Evolutionary conservation across 1,140 invertebrate genomes (phyloP), one percentile per base, ranked within the genome.

Genomic region (Acyrthosiphon pisum): DNA sequence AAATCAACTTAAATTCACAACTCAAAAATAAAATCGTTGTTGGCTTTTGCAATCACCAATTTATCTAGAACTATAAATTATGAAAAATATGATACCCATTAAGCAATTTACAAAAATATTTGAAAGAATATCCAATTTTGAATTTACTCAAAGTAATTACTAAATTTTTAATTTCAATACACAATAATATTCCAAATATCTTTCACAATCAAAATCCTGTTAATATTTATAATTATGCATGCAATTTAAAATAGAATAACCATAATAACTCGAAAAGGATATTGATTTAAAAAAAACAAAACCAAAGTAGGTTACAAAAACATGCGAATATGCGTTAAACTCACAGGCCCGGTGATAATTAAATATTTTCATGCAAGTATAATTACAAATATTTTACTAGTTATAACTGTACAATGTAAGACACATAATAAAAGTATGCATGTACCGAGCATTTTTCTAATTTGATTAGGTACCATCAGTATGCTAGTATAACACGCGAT

Each of bases 401-500:
- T 41, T 2, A 41, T 41, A 41, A 41, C 37, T 41, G 37, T 41
- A 41, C 37, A 41, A 41, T 3, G 37, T 41, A 41, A 1, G 37
- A 41, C 37, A 41, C 37, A 41, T 41, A 2, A 41, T 41, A 41
- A 41, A 3, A 41, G 3, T 41, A 41, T 41, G 37, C 37, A 41
- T 41, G 37, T 41, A 41, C 37, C 37, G 37, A 41, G 3, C 37
- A 41, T 41, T 41, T 41, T 41, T 41, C 37, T 41, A 41, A 41
- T 41, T 41, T 41, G 37, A 41, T 41, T 41, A 41, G n/a, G 1
- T 41, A 41, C 37, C 37, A 41, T 1, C 37, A 41, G 37, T 41
- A 41, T 41, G 3, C 3, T 2, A 3, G 37, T 1, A 3, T 3
- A 3, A 41, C 3, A 1, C 37, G n/a, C 3, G 3, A 3, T 41